Conservation (phyloP, 2,888 invertebrate genomes). For the Clusia tigrina region DNA sequence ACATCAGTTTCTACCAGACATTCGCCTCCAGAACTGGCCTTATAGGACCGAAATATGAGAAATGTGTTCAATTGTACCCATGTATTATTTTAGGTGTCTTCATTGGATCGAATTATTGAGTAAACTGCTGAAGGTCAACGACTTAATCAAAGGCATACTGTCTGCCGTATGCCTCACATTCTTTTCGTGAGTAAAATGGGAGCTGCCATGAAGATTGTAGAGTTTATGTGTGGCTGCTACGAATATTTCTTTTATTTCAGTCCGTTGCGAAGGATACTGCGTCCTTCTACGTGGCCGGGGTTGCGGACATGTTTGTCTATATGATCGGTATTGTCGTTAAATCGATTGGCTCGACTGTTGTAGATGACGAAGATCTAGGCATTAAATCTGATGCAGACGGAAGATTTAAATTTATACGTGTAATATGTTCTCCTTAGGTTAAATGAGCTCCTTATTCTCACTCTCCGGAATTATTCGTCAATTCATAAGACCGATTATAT, state of each 20-base stretch:
- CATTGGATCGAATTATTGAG: constrained; percentile 62
- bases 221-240: too few species aligned
- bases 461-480: constrained; percentile 60
- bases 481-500: constrained; percentile 61
- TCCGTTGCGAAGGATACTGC: constrained; percentile 53
- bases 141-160: constrained; percentile 59
- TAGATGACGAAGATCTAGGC: constrained; percentile 61
- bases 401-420: background rate
- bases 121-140: constrained; percentile 57
- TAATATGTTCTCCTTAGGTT: constrained; percentile 40
- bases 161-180: constrained; percentile 57
- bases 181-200: constrained; percentile 53
- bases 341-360: constrained; percentile 60
- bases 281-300: constrained; percentile 56
- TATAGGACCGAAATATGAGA: constrained; percentile 37
- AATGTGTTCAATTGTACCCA: background rate
- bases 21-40: constrained; percentile 55
- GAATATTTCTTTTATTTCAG: constrained; percentile 44
- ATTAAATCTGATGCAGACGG: constrained; percentile 33
- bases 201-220: background rate
- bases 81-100: constrained; percentile 52
- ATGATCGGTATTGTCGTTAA: constrained; percentile 61
- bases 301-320: constrained; percentile 60
- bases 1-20: constrained; percentile 57
- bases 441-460: constrained; percentile 61